phyloP scores from a whole-genome alignment of 2,888 invertebrate genomes.

The Cylindroiulus punctatus region DNA sequence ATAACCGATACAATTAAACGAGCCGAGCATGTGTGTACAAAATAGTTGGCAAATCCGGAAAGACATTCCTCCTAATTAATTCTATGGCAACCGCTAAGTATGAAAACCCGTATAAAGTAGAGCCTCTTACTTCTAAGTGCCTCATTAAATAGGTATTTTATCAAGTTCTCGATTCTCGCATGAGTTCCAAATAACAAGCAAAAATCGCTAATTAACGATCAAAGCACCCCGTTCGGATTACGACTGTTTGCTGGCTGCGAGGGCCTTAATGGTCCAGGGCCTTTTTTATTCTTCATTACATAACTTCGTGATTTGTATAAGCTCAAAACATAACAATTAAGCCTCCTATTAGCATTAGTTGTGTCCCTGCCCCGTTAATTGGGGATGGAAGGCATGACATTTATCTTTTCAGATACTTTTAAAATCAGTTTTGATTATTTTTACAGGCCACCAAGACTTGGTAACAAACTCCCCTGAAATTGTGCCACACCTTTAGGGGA shows the following conservation, averaged over 20 bases:
- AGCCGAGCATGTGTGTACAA: conserved; percentile 4
- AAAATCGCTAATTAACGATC: conserved; percentile 10
- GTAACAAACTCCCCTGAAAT: no score
- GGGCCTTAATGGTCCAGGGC: neutral
- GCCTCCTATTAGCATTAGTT: neutral
- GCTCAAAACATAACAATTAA: neutral
- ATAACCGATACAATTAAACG: neutral
- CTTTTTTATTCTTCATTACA: neutral
- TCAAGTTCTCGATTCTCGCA: conserved; percentile 18
- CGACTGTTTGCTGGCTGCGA: neutral
- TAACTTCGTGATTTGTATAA: neutral
- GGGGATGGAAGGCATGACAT: neutral
- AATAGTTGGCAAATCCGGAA: neutral
- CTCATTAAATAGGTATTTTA: conserved; percentile 18
- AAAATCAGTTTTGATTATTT: neutral
- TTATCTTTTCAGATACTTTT: neutral
- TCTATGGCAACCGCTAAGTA: conserved; percentile 18
- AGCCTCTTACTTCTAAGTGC: neutral
- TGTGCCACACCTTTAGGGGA: no score
- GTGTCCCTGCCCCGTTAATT: neutral
- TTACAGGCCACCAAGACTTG: neutral
- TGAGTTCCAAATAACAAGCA: conserved; percentile 1
- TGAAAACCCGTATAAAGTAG: neutral
- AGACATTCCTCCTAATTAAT: conserved; percentile 10
- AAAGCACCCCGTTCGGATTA: neutral